These are phyloP conservation scores for Orestias chungarensis DNA, from an alignment of 2,797 vertebrate species.

Conservation along the genomic window DNA sequence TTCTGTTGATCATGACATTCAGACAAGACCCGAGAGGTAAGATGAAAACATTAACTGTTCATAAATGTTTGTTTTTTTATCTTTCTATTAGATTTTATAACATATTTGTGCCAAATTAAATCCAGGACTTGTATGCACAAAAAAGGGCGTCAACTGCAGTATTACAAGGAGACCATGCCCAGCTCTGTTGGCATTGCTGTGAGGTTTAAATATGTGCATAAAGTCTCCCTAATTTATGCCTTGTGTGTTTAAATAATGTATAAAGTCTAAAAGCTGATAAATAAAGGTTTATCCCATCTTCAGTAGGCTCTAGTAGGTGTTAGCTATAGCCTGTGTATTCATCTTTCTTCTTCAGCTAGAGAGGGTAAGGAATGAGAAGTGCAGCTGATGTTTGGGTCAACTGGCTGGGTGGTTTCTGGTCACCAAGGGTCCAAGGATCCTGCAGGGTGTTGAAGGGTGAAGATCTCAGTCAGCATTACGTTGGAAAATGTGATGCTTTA, in stretches of 20 bases:
- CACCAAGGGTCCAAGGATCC: not conserved
- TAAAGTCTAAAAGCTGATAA: not conserved
- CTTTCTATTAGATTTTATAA: not conserved
- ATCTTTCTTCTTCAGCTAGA: too few relatives aligned
- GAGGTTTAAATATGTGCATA: not conserved
- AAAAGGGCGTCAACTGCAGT: too few relatives aligned
- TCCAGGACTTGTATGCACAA: not conserved
- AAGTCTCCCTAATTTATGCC: not conserved
- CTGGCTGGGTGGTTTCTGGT: not conserved
- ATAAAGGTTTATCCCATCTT: not conserved
- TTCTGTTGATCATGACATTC: not conserved
- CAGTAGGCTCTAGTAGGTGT: too few relatives aligned
- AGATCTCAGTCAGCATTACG: not conserved
- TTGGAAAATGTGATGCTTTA: not conserved
- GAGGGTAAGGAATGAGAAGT: too few relatives aligned
- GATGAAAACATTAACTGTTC: not conserved
- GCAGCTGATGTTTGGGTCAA: too few relatives aligned
- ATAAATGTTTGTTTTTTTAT: not conserved
- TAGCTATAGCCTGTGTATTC: too few relatives aligned
- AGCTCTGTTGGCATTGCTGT: too few relatives aligned
- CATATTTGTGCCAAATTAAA: not conserved
- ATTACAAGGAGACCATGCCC: too few relatives aligned
- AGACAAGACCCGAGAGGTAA: not conserved
- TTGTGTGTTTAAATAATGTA: not conserved
- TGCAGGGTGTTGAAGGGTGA: not conserved